A percentile compares a stretch with the other conserved stretches of the same genome.
These are phyloP conservation scores for Andrena cerasifolii DNA, from an alignment of 1,140 invertebrate species.

Conservation along the genomic window DNA sequence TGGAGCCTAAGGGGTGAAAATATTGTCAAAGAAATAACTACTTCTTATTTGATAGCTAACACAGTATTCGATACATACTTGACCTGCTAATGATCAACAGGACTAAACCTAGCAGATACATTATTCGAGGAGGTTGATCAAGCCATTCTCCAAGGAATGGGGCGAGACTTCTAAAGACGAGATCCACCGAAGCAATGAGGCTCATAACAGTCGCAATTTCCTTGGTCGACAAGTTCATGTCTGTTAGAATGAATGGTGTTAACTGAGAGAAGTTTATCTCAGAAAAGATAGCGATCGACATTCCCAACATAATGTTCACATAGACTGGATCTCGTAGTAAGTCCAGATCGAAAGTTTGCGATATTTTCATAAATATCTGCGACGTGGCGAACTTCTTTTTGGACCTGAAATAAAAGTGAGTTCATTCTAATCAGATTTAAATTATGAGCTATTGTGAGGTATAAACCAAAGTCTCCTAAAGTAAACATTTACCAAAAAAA, in stretches of 20 bases:
- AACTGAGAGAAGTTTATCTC: constrained; percentile 87
- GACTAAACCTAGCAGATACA: constrained; percentile 86
- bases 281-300: constrained; percentile 86
- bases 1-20: background rate
- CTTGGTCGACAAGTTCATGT: constrained; percentile 82
- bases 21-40: background rate
- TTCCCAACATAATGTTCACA: constrained; percentile 86
- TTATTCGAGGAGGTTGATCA: constrained; percentile 85
- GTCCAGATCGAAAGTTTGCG: constrained; percentile 83
- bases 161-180: constrained; percentile 84
- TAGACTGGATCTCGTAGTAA: constrained; percentile 84
- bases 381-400: background rate
- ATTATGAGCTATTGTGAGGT: too few relatives aligned
- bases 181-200: constrained; percentile 83
- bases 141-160: constrained; percentile 86
- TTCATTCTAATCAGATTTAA: constrained; percentile 5
- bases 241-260: constrained; percentile 86
- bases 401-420: constrained; percentile 15
- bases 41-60: too few relatives aligned
- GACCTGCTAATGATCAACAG: constrained; percentile 86
- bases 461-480: too few relatives aligned
- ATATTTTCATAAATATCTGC: constrained; percentile 56
- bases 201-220: constrained; percentile 85
- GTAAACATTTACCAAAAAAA: too few relatives aligned
- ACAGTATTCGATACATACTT: constrained; percentile 78